Evolutionary conservation across 2,113 vertebrate species (phyloP).

Genomic region (Marcusenius ussheri): DNA sequence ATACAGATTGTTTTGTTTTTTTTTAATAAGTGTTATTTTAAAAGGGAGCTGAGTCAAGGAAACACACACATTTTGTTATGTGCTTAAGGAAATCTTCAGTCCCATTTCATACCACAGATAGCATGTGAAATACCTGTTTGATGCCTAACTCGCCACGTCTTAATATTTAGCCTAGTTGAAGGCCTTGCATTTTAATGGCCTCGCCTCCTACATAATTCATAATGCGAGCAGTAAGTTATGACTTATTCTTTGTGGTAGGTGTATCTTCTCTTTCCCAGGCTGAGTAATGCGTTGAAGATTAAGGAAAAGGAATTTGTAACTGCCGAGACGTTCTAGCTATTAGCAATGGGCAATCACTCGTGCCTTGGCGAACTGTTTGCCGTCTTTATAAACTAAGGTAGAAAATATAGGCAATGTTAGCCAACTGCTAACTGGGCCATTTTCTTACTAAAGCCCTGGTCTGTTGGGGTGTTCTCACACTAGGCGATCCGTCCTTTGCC

Average conservation of each 20-base stretch:
- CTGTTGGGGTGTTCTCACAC: background rate
- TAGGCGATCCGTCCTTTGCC: background rate
- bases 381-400: background rate
- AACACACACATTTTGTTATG: background rate
- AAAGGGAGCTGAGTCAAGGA: background rate
- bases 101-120: background rate
- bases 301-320: background rate
- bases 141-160: background rate
- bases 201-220: constrained; percentile 1
- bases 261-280: background rate
- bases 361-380: background rate
- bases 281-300: background rate
- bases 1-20: background rate
- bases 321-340: background rate
- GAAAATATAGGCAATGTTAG: background rate
- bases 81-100: background rate
- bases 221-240: background rate
- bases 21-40: background rate
- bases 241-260: constrained; percentile 5
- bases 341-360: background rate
- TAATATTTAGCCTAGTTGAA: background rate
- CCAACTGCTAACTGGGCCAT: background rate
- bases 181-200: background rate
- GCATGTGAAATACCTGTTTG: background rate
- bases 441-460: background rate